These are phyloP conservation scores for Serranochromis macrocephalus DNA, from an alignment of 2,113 vertebrate species.

Conservation along the genomic window DNA sequence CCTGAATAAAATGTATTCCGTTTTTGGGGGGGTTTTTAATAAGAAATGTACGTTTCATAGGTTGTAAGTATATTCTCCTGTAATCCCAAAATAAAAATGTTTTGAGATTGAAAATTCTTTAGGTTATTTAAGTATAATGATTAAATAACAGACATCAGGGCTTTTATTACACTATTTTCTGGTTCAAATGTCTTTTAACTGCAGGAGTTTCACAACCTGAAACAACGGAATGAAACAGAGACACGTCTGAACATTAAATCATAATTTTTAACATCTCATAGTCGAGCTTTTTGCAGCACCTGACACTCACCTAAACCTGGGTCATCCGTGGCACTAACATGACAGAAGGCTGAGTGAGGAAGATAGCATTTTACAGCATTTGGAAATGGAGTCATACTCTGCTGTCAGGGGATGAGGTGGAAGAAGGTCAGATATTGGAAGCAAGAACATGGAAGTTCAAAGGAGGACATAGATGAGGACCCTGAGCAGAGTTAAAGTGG, in stretches of 20 bases:
- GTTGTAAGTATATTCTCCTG: neutral
- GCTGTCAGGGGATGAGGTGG: neutral
- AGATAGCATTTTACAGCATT: neutral
- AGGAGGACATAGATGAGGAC: neutral
- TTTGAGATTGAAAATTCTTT: neutral
- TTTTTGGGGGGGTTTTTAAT: neutral
- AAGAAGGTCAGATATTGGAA: neutral
- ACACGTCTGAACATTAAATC: neutral
- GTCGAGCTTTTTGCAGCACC: neutral
- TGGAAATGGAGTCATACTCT: neutral
- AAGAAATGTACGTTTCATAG: neutral
- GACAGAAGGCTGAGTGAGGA: neutral
- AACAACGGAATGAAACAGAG: neutral
- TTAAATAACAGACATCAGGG: neutral
- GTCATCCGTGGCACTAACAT: neutral
- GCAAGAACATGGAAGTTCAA: neutral
- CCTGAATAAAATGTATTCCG: neutral
- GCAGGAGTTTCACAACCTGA: neutral
- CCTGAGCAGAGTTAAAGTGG: neutral
- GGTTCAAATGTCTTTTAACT: neutral
- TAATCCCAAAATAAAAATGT: neutral
- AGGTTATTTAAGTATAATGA: neutral
- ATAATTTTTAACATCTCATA: neutral
- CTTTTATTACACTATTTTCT: neutral
- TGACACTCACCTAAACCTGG: neutral